Evolutionary conservation across 1,140 invertebrate species (phyloP).

Genomic region (Drosophila willistoni): DNA sequence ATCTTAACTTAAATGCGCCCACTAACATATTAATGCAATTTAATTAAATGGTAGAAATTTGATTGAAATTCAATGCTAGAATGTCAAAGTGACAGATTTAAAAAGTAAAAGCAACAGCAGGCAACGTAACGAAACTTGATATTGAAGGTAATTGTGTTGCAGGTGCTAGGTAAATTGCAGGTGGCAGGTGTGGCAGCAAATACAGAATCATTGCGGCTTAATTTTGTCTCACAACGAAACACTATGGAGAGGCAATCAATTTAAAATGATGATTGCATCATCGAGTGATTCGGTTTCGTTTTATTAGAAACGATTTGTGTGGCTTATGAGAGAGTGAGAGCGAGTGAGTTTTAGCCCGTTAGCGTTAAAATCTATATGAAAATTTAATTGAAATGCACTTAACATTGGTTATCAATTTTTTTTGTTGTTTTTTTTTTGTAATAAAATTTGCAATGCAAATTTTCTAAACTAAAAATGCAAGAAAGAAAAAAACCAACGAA

Average conservation of each 20-base stretch:
- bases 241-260: neutral
- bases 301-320: neutral
- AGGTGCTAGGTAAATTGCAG: too few species aligned
- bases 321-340: neutral
- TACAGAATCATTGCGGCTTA: too few species aligned
- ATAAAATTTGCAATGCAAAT: constrained; percentile 14
- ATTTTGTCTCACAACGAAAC: neutral
- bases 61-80: too few species aligned
- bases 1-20: too few species aligned
- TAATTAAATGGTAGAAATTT: too few species aligned
- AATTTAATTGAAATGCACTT: constrained; percentile 10
- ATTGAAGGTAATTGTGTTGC: too few species aligned
- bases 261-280: constrained; percentile 3
- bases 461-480: neutral
- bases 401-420: constrained; percentile 14
- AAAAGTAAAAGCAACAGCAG: too few species aligned
- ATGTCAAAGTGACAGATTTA: too few species aligned
- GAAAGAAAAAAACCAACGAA: neutral
- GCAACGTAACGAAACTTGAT: too few species aligned
- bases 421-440: too few species aligned
- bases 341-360: neutral
- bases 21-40: too few species aligned
- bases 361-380: neutral
- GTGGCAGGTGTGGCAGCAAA: too few species aligned
- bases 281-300: neutral